phyloP scores from a whole-genome alignment of 2,113 vertebrate species.

The Xenus cinereus region DNA sequence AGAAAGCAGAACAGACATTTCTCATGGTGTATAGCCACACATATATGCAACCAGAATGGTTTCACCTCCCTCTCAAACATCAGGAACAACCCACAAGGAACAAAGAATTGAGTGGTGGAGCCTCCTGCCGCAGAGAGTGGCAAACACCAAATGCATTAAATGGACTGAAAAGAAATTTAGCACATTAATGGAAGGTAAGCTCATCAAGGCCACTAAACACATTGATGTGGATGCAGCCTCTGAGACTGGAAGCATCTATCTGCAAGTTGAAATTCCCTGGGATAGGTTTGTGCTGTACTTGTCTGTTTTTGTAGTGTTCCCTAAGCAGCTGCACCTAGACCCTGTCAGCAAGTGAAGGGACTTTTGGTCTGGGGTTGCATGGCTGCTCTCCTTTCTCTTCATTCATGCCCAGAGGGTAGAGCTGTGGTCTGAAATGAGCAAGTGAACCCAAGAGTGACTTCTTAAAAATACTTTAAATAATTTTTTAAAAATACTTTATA shows the following conservation, averaged over 20 bases:
- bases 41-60: not conserved
- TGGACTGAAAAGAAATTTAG: not conserved
- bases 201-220: not conserved
- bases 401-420: not conserved
- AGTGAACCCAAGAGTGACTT: not conserved
- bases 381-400: not conserved
- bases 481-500: not conserved
- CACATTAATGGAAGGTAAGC: not conserved
- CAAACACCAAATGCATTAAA: not conserved
- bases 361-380: not conserved
- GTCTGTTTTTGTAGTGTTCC: not conserved
- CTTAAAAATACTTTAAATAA: not conserved
- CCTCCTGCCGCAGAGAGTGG: not conserved
- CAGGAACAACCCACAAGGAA: not conserved
- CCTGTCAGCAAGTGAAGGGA: not conserved
- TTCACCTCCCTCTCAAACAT: not conserved
- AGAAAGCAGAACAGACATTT: not conserved
- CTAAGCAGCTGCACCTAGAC: not conserved
- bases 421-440: not conserved
- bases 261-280: not conserved
- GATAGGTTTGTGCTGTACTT: not conserved
- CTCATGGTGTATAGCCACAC: not conserved
- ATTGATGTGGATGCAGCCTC: not conserved
- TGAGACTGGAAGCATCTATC: not conserved
- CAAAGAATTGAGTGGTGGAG: not conserved